Percentiles rank a stretch among this genome's conserved stretches.
Evolutionary conservation across 2,113 vertebrate genomes (phyloP).

Genomic region (Upupa epops): DNA sequence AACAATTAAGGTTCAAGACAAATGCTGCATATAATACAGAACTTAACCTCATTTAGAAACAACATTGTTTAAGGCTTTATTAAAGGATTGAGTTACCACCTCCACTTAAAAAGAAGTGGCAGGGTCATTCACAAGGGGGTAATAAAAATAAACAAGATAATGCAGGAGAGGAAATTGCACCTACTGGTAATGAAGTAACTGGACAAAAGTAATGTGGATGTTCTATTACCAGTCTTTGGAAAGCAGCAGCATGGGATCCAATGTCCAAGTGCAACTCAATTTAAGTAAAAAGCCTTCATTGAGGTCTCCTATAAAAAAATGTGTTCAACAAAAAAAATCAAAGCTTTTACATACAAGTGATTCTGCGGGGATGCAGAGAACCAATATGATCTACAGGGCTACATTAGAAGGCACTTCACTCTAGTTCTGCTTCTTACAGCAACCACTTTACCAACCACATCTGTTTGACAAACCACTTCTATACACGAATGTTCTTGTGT

Average conservation of each 20-base stretch:
- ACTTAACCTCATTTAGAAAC: slow-evolving; percentile 35
- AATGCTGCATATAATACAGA: slow-evolving; percentile 17
- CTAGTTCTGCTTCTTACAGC: not conserved
- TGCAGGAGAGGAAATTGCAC: slow-evolving; percentile 20
- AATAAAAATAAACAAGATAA: slow-evolving; percentile 52
- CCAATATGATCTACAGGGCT: not conserved
- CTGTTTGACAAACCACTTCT: not conserved
- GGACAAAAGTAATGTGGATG: slow-evolving; percentile 6
- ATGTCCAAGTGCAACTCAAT: slow-evolving; percentile 18
- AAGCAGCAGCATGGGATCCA: not conserved
- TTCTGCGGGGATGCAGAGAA: not conserved
- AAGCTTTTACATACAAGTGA: not conserved
- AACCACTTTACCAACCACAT: not conserved
- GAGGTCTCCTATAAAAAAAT: not conserved
- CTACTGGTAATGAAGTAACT: not conserved
- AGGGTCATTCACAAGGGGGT: slow-evolving; percentile 29
- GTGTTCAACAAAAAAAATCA: not conserved
- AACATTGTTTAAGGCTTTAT: slow-evolving; percentile 32
- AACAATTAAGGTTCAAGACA: slow-evolving; percentile 28
- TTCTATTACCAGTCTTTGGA: slow-evolving; percentile 1
- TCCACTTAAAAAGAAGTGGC: slow-evolving; percentile 38
- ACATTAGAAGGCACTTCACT: not conserved
- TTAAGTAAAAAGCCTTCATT: not conserved
- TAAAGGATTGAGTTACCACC: not conserved
- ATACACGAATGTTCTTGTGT: not conserved